These are phyloP conservation scores for Brachypalpus laphriformis DNA, from an alignment of 2,888 invertebrate species.

Conservation along the genomic window DNA sequence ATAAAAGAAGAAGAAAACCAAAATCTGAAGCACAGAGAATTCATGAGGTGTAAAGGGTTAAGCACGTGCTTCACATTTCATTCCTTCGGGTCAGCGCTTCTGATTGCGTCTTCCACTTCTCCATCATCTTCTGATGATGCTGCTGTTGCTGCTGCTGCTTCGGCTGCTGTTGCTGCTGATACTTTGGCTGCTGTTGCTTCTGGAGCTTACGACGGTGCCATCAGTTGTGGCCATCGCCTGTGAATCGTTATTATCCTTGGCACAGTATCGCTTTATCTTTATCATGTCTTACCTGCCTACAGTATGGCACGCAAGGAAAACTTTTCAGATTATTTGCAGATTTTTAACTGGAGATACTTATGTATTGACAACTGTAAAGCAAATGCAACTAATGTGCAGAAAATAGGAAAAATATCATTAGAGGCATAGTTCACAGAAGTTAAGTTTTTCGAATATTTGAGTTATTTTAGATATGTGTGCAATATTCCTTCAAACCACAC, in stretches of 20 bases:
- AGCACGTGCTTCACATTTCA: constrained; percentile 75
- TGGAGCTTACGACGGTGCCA: constrained; percentile 54
- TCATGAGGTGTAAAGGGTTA: constrained; percentile 74
- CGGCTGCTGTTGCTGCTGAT: constrained; percentile 39
- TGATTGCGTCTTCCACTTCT: constrained; percentile 66
- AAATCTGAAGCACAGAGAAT: constrained; percentile 64
- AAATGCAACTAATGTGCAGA: no score
- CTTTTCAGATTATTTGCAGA: no score
- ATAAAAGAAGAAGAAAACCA: constrained; percentile 50
- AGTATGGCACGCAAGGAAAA: constrained; percentile 22
- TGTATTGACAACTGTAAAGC: no score
- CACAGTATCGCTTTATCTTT: constrained; percentile 66
- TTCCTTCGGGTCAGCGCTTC: constrained; percentile 73
- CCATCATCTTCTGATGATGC: constrained; percentile 37
- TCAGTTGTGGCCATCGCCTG: constrained; percentile 54
- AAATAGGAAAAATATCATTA: no score
- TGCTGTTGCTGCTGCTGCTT: constrained; percentile 30
- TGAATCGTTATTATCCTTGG: constrained; percentile 65
- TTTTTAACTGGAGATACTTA: no score
- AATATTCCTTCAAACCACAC: no score
- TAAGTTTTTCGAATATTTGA: no score
- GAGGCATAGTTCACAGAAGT: no score
- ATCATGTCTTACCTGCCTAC: constrained; percentile 46
- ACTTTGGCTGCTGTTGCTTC: constrained; percentile 45
- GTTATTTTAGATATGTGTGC: no score